Conservation (phyloP, 2,113 vertebrate genomes). For the Benitochromis conjunctus region DNA sequence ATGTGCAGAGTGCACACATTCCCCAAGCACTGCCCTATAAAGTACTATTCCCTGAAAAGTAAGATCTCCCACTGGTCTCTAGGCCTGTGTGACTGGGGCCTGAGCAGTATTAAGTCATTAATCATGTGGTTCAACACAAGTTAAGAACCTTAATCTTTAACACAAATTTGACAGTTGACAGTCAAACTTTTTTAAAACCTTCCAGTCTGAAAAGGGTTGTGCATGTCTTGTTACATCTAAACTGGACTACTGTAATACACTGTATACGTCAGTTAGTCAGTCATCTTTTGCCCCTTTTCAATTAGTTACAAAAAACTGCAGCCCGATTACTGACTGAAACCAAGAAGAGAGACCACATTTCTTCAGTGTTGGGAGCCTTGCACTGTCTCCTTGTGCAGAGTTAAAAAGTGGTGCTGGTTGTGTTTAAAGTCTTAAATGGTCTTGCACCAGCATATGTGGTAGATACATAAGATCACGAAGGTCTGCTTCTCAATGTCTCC, state of each 20-base stretch:
- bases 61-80: neutral
- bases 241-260: neutral
- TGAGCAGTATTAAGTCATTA: neutral
- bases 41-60: neutral
- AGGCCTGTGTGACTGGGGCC: neutral
- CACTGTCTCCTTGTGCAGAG: neutral
- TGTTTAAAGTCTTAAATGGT: neutral
- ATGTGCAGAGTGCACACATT: neutral
- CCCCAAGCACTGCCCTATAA: neutral
- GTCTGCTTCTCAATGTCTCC: no score
- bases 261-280: neutral
- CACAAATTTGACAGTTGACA: neutral
- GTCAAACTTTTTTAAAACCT: no score
- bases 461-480: no score
- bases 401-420: neutral
- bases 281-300: neutral
- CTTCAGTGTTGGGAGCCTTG: neutral
- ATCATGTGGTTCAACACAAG: neutral
- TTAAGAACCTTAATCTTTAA: neutral
- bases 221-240: neutral
- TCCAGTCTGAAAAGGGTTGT: neutral
- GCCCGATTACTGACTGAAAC: neutral
- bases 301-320: neutral
- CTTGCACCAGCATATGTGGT: neutral
- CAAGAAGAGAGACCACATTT: neutral